These are phyloP conservation scores for Ormyrus pomaceus DNA, from an alignment of 2,888 invertebrate genomes.

Conservation along the genomic window DNA sequence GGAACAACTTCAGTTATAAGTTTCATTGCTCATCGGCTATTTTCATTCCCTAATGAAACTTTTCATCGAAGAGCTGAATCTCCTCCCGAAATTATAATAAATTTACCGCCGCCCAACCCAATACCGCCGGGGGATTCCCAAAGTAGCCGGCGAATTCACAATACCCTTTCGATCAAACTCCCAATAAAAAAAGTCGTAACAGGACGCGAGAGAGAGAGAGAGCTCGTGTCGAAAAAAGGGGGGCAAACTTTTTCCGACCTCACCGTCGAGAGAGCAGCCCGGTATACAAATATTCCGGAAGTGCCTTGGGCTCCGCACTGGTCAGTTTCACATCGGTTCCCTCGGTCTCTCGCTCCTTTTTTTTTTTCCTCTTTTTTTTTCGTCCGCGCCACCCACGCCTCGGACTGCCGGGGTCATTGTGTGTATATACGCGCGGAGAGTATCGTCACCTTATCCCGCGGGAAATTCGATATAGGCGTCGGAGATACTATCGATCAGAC, in stretches of 20 bases:
- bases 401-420: constrained; percentile 8
- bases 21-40: no score
- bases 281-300: constrained; percentile 22
- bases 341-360: background rate
- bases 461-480: constrained; percentile 46
- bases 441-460: constrained; percentile 51
- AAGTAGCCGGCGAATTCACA: no score
- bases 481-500: constrained; percentile 28
- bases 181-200: no score
- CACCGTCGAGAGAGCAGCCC: background rate
- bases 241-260: background rate
- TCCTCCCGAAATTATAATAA: no score
- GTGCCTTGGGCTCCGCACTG: constrained; percentile 5
- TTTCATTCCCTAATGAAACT: no score
- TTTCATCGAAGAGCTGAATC: no score
- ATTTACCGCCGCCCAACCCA: no score
- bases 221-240: background rate
- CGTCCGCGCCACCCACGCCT: background rate
- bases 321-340: background rate
- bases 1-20: no score
- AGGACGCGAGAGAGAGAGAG: no score
- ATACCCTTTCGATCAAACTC: no score
- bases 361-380: constrained; percentile 3
- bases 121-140: no score
- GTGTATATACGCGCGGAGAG: background rate